Conservation (phyloP, 2,888 invertebrate genomes). For the Conops quadrifasciatus region DNA sequence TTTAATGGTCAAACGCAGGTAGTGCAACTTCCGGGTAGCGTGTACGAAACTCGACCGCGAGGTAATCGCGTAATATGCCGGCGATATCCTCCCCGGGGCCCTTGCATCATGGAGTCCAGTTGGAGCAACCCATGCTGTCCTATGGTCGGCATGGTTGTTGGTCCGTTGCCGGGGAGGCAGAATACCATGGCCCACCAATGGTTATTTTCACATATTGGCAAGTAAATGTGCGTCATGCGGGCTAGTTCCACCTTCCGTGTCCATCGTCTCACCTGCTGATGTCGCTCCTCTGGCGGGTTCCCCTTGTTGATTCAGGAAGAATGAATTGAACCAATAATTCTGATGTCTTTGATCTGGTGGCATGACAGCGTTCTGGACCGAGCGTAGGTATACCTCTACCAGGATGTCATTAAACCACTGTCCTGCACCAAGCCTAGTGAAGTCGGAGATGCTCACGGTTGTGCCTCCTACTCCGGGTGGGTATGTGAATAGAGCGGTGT, state of each 20-base stretch:
- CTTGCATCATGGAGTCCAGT: not conserved
- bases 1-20: not conserved
- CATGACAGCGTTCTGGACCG: no score
- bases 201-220: not conserved
- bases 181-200: not conserved
- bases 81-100: not conserved
- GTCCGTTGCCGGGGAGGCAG: not conserved
- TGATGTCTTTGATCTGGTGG: no score
- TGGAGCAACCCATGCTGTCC: not conserved
- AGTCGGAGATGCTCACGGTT: not conserved
- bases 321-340: no score
- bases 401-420: not conserved
- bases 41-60: no score
- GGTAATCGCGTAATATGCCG: no score
- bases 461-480: no score
- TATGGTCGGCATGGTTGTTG: not conserved
- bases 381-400: no score
- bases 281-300: not conserved
- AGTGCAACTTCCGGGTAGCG: no score
- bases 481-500: no score
- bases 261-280: not conserved
- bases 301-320: no score
- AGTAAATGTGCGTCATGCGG: no score
- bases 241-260: not conserved
- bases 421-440: not conserved